Evolutionary conservation across 2,113 vertebrate species (phyloP).

Genomic region (Salminus brasiliensis): DNA sequence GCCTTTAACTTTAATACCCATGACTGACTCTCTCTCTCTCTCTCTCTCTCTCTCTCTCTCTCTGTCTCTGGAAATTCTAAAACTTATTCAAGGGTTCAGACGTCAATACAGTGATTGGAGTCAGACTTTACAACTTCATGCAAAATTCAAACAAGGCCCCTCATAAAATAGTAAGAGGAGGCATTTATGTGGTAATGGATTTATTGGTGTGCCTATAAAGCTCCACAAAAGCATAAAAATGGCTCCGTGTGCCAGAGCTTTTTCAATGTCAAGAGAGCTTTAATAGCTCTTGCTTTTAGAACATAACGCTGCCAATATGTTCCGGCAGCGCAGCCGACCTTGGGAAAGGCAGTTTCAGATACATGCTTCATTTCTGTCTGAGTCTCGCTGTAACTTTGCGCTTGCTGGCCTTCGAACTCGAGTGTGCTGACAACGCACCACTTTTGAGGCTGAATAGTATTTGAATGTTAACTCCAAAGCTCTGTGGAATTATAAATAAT

Average conservation of each 20-base stretch:
- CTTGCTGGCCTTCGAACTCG: neutral
- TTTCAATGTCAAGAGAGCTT: slow-evolving; percentile 27
- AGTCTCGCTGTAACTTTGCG: neutral
- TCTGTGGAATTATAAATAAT: too few species aligned
- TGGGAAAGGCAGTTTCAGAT: neutral
- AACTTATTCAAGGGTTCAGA: neutral
- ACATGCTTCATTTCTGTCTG: neutral
- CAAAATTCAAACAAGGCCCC: slow-evolving; percentile 31
- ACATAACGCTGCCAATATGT: neutral
- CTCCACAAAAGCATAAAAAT: slow-evolving; percentile 10
- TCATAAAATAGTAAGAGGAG: slow-evolving; percentile 30
- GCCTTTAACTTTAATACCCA: too few species aligned
- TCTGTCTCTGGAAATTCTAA: neutral
- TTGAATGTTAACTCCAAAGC: neutral
- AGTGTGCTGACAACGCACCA: neutral
- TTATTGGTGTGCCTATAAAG: slow-evolving; percentile 28
- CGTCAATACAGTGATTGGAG: neutral
- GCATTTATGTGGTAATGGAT: slow-evolving; percentile 41
- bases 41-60: neutral
- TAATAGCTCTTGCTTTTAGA: neutral
- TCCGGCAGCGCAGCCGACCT: neutral
- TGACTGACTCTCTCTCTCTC: neutral
- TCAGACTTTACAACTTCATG: slow-evolving; percentile 30
- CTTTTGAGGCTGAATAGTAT: neutral
- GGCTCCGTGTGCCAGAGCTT: slow-evolving; percentile 4